Evolutionary conservation across 2,113 vertebrate genomes (phyloP).

Genomic region (Gasterosteus nipponicus): DNA sequence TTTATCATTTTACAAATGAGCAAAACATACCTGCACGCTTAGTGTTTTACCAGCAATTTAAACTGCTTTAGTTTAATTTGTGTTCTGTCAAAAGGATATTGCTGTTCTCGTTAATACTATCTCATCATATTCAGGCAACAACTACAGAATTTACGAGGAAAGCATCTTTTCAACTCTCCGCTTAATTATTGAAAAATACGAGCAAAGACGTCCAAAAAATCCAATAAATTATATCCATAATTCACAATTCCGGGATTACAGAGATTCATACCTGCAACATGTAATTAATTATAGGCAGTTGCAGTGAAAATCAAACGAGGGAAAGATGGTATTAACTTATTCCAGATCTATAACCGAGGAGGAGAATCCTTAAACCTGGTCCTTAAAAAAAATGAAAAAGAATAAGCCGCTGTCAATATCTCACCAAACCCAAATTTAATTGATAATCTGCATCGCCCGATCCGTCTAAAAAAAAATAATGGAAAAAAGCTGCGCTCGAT

Average conservation of each 20-base stretch:
- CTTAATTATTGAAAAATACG: conserved; percentile 72
- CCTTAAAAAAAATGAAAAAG: conserved; percentile 65
- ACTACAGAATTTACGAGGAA: conserved; percentile 51
- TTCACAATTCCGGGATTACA: conserved; percentile 78
- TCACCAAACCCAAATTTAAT: conserved; percentile 71
- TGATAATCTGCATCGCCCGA: conserved; percentile 65
- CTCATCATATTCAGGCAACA: conserved; percentile 11
- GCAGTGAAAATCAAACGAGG: conserved; percentile 69
- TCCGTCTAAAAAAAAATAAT: conserved; percentile 18
- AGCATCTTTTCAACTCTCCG: conserved; percentile 59
- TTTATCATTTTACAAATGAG: not conserved
- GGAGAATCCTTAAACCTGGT: conserved; percentile 69
- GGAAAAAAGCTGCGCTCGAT: conserved; percentile 27
- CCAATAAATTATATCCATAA: conserved; percentile 80
- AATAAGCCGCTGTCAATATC: conserved; percentile 68
- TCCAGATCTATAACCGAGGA: conserved; percentile 75
- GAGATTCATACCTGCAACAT: conserved; percentile 73
- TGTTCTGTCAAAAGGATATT: conserved; percentile 26
- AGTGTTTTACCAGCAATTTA: conserved; percentile 12
- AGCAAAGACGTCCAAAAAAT: conserved; percentile 66
- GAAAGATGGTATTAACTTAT: conserved; percentile 76
- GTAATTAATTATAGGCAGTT: conserved; percentile 77
- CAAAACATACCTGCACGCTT: not conserved
- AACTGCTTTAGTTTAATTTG: conserved; percentile 11
- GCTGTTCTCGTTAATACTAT: conserved; percentile 29